Evolutionary conservation across 2,113 vertebrate species (phyloP), one percentile per base, ranked within the genome.

Genomic region (Conger conger): DNA sequence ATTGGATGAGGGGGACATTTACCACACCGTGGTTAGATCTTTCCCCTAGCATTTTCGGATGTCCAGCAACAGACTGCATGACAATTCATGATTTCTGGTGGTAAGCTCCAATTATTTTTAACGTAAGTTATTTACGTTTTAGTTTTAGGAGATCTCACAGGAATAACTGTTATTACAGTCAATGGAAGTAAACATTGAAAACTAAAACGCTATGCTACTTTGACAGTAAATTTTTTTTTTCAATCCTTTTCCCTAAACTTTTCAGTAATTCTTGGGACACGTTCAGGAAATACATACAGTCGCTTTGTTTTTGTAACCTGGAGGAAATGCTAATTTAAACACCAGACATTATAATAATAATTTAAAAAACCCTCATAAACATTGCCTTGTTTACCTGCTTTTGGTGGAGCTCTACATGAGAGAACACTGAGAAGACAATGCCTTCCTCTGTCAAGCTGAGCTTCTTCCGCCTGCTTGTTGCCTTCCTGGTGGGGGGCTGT

Each of bases 401-500:
- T 85, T n/a, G 73, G 86, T 63, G 40, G 68, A 30, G 27, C 79
- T 15, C 80, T 84, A 78, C 81, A 84, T 86, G 83, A 85, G 45
- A 81, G 82, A 88, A 82, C 35, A 68, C 80, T 86, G 76, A 82
- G 36, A 36, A 81, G 81, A 86, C 30, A 54, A 95, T 94, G 95
- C 68, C n/a, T 89, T 83, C 87, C 23, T 40, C 77, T 87, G 85
- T 84, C 37, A 82, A 85, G 54, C 82, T 82, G 83, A 92, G 89
- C 78, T 80, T 92, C 5, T 0, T 90, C 83, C 84, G 30, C 84
- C 85, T 86, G 81, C 89, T 94, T 40, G 86, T 93, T 85, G 76
- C 90, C 53, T 88, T 90, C 82, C 82, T 86, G 86, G 82, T 90
- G 76, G 8, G 90, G 8, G 68, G 88, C 82, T 95, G 94, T 84